Percentiles rank a stretch among this genome's conserved stretches.
phyloP scores from a whole-genome alignment of 2,797 vertebrate genomes.

The Hyperoplus immaculatus region DNA sequence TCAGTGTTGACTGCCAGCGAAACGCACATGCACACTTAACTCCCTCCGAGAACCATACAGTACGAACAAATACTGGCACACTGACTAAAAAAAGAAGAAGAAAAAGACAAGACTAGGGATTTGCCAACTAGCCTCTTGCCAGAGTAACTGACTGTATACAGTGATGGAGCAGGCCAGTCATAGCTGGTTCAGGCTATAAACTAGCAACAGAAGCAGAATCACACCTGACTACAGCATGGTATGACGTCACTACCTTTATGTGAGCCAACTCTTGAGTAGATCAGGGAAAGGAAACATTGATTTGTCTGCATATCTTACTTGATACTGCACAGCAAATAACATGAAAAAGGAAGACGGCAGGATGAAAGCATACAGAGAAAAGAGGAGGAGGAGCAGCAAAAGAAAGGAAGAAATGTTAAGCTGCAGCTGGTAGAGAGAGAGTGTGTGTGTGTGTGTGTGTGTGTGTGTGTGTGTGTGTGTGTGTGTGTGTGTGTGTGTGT shows the following conservation, averaged over 20 bases:
- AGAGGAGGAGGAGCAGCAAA: constrained; percentile 29
- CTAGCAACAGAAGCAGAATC: constrained; percentile 42
- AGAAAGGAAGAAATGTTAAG: constrained; percentile 54
- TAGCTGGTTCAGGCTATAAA: constrained; percentile 28
- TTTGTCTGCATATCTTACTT: constrained; percentile 30
- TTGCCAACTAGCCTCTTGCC: constrained; percentile 14
- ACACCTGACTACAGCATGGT: constrained; percentile 50
- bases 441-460: neutral
- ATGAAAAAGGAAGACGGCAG: constrained; percentile 26
- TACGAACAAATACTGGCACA: constrained; percentile 39
- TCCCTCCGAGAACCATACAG: constrained; percentile 42
- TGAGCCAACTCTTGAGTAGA: constrained; percentile 28
- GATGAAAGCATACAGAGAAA: constrained; percentile 36
- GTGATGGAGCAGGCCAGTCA: constrained; percentile 16
- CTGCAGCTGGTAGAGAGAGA: constrained; percentile 54
- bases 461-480: too few species aligned
- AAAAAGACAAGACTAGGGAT: neutral
- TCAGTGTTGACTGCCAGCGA: constrained; percentile 46
- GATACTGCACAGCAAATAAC: constrained; percentile 8
- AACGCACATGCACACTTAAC: constrained; percentile 42
- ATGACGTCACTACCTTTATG: constrained; percentile 38
- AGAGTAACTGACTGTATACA: constrained; percentile 18
- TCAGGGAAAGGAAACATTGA: constrained; percentile 34
- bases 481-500: too few species aligned
- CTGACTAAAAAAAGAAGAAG: neutral